Percentiles rank a stretch among this genome's conserved stretches.
Evolutionary conservation across 1,140 invertebrate genomes (phyloP).

Genomic region (Coptotermes formosanus): DNA sequence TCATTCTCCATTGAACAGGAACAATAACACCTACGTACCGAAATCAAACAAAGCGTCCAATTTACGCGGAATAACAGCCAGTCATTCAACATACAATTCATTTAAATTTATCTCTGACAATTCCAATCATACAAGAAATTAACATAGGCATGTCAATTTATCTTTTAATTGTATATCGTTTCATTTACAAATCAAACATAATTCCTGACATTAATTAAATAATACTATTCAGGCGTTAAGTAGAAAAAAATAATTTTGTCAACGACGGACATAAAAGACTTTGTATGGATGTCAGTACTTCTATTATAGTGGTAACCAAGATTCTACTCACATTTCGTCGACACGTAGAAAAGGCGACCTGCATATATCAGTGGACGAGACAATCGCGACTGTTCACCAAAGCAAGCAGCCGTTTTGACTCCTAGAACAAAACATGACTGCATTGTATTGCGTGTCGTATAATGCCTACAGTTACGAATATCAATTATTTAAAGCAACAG

Average conservation of each 20-base stretch:
- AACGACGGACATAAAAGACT: background rate
- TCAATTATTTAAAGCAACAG: background rate
- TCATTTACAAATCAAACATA: slow-evolving; percentile 1
- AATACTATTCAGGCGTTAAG: background rate
- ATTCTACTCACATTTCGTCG: slow-evolving; percentile 15
- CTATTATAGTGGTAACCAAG: background rate
- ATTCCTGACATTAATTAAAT: background rate
- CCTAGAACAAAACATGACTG: background rate
- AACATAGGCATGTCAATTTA: slow-evolving; percentile 2
- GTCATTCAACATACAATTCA: background rate
- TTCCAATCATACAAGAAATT: background rate
- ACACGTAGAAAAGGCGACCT: background rate
- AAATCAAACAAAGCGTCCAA: background rate
- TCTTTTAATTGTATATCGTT: slow-evolving; percentile 3
- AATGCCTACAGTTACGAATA: slow-evolving; percentile 2
- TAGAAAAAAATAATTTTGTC: background rate
- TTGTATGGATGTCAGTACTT: background rate
- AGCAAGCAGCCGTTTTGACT: background rate
- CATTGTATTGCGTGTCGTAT: background rate
- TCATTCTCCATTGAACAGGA: background rate
- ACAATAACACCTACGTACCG: background rate
- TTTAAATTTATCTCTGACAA: background rate
- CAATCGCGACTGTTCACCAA: background rate
- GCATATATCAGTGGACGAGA: background rate
- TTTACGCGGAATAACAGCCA: background rate